Percentiles rank a stretch among this genome's conserved stretches.
These are phyloP conservation scores for Pitangus sulphuratus DNA, from an alignment of 2,797 vertebrate species.

Conservation along the genomic window DNA sequence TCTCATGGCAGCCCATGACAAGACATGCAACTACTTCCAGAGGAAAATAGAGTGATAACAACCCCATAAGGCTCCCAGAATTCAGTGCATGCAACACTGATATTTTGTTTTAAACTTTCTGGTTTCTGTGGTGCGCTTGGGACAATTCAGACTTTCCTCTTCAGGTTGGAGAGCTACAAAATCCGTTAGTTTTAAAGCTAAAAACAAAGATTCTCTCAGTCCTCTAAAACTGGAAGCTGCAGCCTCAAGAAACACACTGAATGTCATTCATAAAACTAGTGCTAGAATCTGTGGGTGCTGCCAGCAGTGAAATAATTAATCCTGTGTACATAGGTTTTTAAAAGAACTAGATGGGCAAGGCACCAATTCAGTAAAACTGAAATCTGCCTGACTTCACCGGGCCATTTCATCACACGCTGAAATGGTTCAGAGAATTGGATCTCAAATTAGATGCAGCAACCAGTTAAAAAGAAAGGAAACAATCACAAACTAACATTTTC, in stretches of 20 bases:
- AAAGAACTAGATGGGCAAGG: conserved; percentile 10
- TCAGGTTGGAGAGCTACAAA: neutral
- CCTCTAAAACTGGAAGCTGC: neutral
- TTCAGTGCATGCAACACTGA: neutral
- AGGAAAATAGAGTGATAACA: neutral
- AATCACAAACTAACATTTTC: neutral
- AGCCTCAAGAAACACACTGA: conserved; percentile 39
- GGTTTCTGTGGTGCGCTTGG: neutral
- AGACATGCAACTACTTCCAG: neutral
- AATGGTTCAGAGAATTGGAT: neutral
- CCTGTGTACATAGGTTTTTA: conserved; percentile 12
- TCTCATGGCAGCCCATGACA: neutral
- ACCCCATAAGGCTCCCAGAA: fast-evolving
- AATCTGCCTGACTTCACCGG: neutral
- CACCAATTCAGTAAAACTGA: neutral
- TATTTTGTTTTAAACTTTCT: conserved; percentile 2
- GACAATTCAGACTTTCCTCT: conserved; percentile 4
- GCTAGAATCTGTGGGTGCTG: neutral
- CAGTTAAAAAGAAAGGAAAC: conserved; percentile 1
- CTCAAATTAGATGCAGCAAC: neutral
- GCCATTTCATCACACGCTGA: neutral
- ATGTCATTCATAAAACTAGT: neutral
- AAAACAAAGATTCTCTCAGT: conserved; percentile 60
- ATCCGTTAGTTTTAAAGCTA: neutral
- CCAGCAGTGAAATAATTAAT: conserved; percentile 52